Conservation (phyloP, 2,113 vertebrate species). For the Thunnus maccoyii region DNA sequence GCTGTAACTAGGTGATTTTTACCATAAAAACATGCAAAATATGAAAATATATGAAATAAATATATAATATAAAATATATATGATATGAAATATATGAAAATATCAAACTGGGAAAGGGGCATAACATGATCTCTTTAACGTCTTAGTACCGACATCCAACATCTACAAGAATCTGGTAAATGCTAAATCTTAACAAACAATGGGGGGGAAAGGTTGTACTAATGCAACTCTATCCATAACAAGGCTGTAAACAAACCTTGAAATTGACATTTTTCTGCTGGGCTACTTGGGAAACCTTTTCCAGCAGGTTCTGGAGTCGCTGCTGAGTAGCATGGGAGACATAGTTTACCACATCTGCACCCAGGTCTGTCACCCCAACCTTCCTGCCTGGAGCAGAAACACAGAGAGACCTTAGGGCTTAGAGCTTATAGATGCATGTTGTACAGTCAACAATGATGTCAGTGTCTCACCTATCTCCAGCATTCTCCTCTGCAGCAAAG, state of each 20-base stretch:
- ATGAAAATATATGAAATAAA: too few relatives aligned
- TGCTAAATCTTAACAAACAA: neutral
- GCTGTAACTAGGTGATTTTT: too few relatives aligned
- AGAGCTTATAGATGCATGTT: neutral
- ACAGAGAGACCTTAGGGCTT: neutral
- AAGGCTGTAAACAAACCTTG: constrained; percentile 84
- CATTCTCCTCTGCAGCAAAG: constrained; percentile 92
- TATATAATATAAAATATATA: too few relatives aligned
- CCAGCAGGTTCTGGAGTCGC: constrained; percentile 92
- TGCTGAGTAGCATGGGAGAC: constrained; percentile 96
- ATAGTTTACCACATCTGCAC: constrained; percentile 92
- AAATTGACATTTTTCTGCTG: constrained; percentile 95
- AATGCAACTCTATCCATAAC: neutral
- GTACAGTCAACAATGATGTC: too few relatives aligned
- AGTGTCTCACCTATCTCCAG: constrained; percentile 90
- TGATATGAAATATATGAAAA: too few relatives aligned
- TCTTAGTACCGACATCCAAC: too few relatives aligned
- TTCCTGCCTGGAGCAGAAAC: constrained; percentile 87
- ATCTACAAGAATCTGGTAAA: neutral
- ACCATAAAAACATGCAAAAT: too few relatives aligned
- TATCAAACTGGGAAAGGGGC: too few relatives aligned
- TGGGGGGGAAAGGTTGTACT: too few relatives aligned
- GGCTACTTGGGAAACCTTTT: constrained; percentile 93
- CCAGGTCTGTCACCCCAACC: constrained; percentile 92
- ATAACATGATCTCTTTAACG: too few relatives aligned